Conservation (phyloP, 2,797 vertebrate species). For the Cossypha dichroa region DNA sequence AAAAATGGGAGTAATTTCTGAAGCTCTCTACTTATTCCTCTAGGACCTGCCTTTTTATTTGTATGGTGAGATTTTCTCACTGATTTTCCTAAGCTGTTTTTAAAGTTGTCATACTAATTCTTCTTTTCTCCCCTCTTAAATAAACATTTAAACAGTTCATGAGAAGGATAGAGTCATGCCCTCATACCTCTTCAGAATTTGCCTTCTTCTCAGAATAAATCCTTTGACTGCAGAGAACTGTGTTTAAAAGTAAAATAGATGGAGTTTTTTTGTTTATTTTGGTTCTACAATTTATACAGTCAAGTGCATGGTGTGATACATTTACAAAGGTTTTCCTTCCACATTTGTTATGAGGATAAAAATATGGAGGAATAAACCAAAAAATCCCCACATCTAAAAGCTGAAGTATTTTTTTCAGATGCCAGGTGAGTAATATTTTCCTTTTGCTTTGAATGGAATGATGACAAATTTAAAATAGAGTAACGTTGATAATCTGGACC, state of each 20-base stretch:
- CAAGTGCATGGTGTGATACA: neutral
- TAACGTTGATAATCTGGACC: neutral
- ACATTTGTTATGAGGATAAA: neutral
- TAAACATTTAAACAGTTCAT: neutral
- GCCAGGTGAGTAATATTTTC: neutral
- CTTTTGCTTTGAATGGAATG: neutral
- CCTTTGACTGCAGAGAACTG: neutral
- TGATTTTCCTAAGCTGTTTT: neutral
- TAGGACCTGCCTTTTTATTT: neutral
- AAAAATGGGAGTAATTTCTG: neutral
- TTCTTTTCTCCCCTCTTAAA: rapidly evolving
- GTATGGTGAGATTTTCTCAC: neutral
- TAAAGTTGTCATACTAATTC: neutral
- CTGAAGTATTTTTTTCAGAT: neutral
- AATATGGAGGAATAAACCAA: neutral
- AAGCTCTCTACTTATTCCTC: neutral
- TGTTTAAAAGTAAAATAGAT: neutral
- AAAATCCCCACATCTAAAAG: neutral
- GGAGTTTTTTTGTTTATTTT: neutral
- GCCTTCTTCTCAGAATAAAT: neutral
- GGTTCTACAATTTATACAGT: neutral
- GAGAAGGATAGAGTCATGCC: neutral
- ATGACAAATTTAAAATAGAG: neutral
- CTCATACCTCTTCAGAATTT: neutral
- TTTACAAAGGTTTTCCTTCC: neutral